phyloP scores from a whole-genome alignment of 2,888 invertebrate species.

The Dryococelus australis region DNA sequence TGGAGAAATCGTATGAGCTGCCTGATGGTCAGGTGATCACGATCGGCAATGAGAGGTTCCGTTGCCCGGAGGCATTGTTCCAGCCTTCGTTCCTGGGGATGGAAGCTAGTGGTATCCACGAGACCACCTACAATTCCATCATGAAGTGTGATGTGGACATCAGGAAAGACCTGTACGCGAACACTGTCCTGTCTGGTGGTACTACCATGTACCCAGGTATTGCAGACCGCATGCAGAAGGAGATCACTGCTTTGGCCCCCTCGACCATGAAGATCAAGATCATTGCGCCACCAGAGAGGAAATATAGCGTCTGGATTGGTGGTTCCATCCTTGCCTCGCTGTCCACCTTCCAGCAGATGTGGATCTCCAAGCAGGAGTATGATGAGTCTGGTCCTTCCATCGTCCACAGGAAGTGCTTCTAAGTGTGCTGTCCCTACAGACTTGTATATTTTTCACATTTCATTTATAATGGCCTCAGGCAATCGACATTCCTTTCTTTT shows the following conservation, averaged over 20 bases:
- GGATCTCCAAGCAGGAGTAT: slow-evolving; percentile 97
- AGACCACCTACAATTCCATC: slow-evolving; percentile 93
- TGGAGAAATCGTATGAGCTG: slow-evolving; percentile 95
- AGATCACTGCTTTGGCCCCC: slow-evolving; percentile 89
- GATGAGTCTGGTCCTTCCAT: slow-evolving; percentile 96
- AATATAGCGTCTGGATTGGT: slow-evolving; percentile 95
- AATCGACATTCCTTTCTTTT: neutral
- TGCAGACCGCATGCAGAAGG: slow-evolving; percentile 92
- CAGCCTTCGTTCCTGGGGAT: slow-evolving; percentile 91
- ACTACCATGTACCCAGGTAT: slow-evolving; percentile 96
- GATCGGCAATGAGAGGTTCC: slow-evolving; percentile 92
- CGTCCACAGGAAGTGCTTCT: slow-evolving; percentile 98
- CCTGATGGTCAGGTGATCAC: slow-evolving; percentile 91
- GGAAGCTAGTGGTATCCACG: slow-evolving; percentile 87
- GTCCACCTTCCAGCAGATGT: slow-evolving; percentile 95
- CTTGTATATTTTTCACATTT: slow-evolving; percentile 4
- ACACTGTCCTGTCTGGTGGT: slow-evolving; percentile 92
- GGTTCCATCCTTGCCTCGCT: slow-evolving; percentile 90
- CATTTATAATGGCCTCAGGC: neutral
- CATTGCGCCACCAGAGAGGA: slow-evolving; percentile 91
- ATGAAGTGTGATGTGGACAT: slow-evolving; percentile 98
- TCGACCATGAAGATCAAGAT: slow-evolving; percentile 94
- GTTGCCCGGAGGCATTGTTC: slow-evolving; percentile 95
- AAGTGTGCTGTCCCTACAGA: slow-evolving; percentile 76
- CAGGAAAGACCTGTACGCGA: slow-evolving; percentile 95